phyloP scores from a whole-genome alignment of 1,140 invertebrate species.

The Portunus trituberculatus region DNA sequence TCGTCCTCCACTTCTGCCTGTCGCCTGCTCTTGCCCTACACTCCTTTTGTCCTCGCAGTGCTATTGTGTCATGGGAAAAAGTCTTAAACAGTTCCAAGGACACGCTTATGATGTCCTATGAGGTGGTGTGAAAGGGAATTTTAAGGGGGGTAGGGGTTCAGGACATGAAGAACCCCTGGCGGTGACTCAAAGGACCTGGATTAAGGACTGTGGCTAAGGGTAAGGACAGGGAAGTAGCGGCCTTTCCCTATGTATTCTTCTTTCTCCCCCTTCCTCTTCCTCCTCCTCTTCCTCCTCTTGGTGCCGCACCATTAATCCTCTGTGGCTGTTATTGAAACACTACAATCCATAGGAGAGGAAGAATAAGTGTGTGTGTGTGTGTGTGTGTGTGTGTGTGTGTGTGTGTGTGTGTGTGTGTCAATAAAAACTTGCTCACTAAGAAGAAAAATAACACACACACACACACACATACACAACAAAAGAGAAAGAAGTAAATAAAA shows the following conservation, averaged over 20 bases:
- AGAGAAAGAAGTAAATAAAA: neutral
- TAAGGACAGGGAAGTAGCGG: neutral
- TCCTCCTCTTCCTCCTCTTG: neutral
- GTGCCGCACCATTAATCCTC: constrained; percentile 31
- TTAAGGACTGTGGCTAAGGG: neutral
- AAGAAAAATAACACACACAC: neutral
- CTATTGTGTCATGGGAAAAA: constrained; percentile 45
- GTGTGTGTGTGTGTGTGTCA: neutral
- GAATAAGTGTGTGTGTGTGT: neutral
- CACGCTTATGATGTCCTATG: constrained; percentile 44
- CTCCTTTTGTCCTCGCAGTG: neutral
- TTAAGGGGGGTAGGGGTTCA: too few species aligned
- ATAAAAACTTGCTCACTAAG: neutral
- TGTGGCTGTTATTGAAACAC: constrained; percentile 38
- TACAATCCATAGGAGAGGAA: neutral
- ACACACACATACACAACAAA: too few species aligned
- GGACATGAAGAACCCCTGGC: neutral
- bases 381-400: neutral
- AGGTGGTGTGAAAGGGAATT: constrained; percentile 37
- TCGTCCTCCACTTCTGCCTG: neutral
- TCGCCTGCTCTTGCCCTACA: neutral
- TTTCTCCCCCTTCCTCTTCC: neutral
- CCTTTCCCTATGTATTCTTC: neutral
- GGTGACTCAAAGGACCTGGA: neutral
- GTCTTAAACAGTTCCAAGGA: constrained; percentile 3